phyloP scores from a whole-genome alignment of 2,113 vertebrate species.

The Pseudolaguvia tuberculata region DNA sequence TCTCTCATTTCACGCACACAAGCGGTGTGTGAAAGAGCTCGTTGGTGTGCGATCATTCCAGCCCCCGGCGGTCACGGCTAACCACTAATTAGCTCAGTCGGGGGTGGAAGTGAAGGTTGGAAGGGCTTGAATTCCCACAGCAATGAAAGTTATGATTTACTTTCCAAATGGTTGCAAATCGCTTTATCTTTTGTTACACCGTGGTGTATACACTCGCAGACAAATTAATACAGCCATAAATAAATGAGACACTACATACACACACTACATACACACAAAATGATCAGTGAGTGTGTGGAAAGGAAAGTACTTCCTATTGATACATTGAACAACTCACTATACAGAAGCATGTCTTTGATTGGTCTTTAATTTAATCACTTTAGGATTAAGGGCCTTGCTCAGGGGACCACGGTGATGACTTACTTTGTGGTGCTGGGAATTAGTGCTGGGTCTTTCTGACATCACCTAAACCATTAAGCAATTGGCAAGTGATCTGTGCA shows the following conservation, averaged over 20 bases:
- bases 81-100: conserved; percentile 38
- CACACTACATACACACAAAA: neutral
- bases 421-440: too few relatives aligned
- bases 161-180: neutral
- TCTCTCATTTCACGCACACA: conserved; percentile 32
- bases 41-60: conserved; percentile 27
- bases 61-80: conserved; percentile 27
- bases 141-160: conserved; percentile 16
- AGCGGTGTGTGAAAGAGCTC: conserved; percentile 27
- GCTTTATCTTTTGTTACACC: conserved; percentile 10
- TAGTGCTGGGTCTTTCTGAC: too few relatives aligned
- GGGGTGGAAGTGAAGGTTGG: conserved; percentile 17
- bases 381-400: too few relatives aligned
- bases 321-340: neutral
- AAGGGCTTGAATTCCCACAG: conserved; percentile 31
- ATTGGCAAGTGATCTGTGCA: too few relatives aligned
- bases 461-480: too few relatives aligned
- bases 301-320: neutral
- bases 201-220: neutral
- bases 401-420: too few relatives aligned
- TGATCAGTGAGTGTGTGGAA: neutral
- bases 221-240: neutral
- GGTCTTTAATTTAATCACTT: too few relatives aligned
- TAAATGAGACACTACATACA: neutral
- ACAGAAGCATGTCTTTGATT: neutral